Evolutionary conservation across 1,140 invertebrate genomes (phyloP).

Genomic region (Sitobion miscanthi): DNA sequence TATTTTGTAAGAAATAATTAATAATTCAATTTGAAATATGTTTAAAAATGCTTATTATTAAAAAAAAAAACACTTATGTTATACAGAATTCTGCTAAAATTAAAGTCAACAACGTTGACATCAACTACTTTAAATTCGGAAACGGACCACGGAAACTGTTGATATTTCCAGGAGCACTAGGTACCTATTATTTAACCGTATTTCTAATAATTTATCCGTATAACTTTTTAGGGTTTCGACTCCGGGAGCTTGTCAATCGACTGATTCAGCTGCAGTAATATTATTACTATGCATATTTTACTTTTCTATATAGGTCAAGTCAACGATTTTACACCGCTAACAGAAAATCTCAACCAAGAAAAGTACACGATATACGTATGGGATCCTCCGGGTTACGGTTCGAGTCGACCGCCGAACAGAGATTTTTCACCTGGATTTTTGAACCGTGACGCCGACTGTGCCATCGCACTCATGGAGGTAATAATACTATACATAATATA

Average conservation of each 20-base stretch:
- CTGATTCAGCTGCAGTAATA: no score
- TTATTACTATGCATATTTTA: slow-evolving; percentile 64
- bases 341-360: slow-evolving; percentile 71
- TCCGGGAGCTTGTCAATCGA: no score
- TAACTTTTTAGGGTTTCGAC: background rate
- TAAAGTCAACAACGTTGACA: slow-evolving; percentile 68
- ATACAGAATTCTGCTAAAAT: slow-evolving; percentile 63
- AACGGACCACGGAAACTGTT: slow-evolving; percentile 73
- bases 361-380: slow-evolving; percentile 80
- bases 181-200: slow-evolving; percentile 60
- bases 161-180: slow-evolving; percentile 78
- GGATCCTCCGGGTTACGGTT: slow-evolving; percentile 89
- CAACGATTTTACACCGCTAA: slow-evolving; percentile 78
- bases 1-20: no score
- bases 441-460: slow-evolving; percentile 76
- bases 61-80: no score
- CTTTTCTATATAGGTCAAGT: slow-evolving; percentile 58
- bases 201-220: background rate
- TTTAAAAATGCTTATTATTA: no score
- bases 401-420: slow-evolving; percentile 78
- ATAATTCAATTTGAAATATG: no score
- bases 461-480: slow-evolving; percentile 77
- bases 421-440: slow-evolving; percentile 76
- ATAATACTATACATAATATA: no score
- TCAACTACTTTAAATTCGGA: slow-evolving; percentile 78